phyloP scores from a whole-genome alignment of 2,113 vertebrate species.

The Castor canadensis region DNA sequence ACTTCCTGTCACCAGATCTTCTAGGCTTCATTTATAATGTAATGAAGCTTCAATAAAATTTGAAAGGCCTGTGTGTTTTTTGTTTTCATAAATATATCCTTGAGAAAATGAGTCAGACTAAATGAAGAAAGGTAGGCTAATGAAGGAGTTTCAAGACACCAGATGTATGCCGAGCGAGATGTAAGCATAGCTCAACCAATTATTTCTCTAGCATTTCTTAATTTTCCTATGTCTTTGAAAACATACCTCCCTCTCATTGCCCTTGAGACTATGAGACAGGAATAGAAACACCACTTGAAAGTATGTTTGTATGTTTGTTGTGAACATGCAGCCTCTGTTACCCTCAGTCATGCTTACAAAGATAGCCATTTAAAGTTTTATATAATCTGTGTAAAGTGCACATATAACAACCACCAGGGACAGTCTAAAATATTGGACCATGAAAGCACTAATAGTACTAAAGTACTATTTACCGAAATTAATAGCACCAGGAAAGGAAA shows the following conservation, averaged over 20 bases:
- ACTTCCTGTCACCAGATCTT: neutral
- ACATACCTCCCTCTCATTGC: neutral
- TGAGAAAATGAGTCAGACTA: neutral
- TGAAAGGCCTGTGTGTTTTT: neutral
- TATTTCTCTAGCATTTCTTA: neutral
- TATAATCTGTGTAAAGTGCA: neutral
- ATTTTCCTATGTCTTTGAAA: neutral
- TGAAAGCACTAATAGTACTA: neutral
- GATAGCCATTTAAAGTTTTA: neutral
- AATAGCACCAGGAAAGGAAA: neutral
- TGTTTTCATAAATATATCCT: neutral
- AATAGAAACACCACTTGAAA: slow-evolving; percentile 5
- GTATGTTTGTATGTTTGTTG: neutral
- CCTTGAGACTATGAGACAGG: neutral
- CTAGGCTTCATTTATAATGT: neutral
- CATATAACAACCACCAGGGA: neutral
- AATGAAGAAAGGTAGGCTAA: neutral
- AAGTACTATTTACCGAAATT: too few species aligned
- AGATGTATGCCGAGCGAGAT: too few species aligned
- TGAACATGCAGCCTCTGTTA: neutral
- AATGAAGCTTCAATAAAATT: neutral
- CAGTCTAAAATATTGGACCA: neutral
- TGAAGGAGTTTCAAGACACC: neutral
- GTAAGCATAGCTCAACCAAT: neutral
- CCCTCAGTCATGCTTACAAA: neutral